Conservation (phyloP, 2,797 vertebrate genomes). For the Pampus argenteus region DNA sequence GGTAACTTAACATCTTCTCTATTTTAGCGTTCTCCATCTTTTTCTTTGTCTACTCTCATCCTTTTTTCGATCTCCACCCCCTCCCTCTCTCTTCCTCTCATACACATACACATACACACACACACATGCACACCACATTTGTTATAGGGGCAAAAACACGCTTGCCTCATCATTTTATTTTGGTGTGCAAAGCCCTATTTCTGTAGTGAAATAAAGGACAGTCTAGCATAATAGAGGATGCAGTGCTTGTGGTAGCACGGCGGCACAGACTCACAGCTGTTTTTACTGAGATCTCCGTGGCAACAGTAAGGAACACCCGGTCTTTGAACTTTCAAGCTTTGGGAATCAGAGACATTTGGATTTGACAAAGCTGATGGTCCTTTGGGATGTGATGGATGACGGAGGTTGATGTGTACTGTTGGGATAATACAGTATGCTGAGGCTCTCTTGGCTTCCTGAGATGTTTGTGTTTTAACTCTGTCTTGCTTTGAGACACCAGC, state of each 20-base stretch:
- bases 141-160: conserved; percentile 68
- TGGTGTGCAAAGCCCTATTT: conserved; percentile 77
- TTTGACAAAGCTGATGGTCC: conserved; percentile 60
- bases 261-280: conserved; percentile 20
- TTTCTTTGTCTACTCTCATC: conserved; percentile 44
- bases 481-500: conserved; percentile 5
- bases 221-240: conserved; percentile 62
- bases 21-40: conserved; percentile 25
- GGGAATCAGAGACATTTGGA: conserved; percentile 65
- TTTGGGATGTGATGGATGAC: conserved; percentile 39
- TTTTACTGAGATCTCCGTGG: conserved; percentile 47
- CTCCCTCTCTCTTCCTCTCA: conserved; percentile 26
- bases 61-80: conserved; percentile 14
- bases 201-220: conserved; percentile 76
- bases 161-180: conserved; percentile 83
- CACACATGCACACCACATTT: conserved; percentile 65
- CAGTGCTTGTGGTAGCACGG: conserved; percentile 48
- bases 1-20: conserved; percentile 21
- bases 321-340: conserved; percentile 60
- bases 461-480: conserved; percentile 7
- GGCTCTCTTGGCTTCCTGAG: conserved; percentile 35
- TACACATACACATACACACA: conserved; percentile 28
- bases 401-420: conserved; percentile 23
- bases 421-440: conserved; percentile 4
- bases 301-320: conserved; percentile 56